Evolutionary conservation across 2,888 invertebrate species (phyloP).

Genomic region (Tolmerus cingulatus): DNA sequence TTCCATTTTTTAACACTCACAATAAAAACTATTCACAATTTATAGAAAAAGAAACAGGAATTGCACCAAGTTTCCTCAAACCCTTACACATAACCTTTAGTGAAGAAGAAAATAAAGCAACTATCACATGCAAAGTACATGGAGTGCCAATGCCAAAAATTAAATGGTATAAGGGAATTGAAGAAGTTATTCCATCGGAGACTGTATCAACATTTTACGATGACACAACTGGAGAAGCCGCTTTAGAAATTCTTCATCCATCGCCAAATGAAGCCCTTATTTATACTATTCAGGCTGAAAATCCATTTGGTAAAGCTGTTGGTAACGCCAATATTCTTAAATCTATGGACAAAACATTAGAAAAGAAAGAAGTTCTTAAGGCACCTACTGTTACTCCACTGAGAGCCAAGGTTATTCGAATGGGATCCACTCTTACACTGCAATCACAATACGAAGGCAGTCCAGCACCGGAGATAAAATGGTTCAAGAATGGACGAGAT

Average conservation of each 20-base stretch:
- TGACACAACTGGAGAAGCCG: conserved; percentile 71
- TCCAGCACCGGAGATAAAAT: conserved; percentile 78
- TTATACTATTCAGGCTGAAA: conserved; percentile 75
- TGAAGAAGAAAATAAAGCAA: conserved; percentile 70
- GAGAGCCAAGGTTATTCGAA: conserved; percentile 75
- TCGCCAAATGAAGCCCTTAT: conserved; percentile 73
- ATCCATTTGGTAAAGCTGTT: conserved; percentile 76
- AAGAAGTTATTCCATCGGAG: conserved; percentile 69
- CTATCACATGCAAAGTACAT: conserved; percentile 72
- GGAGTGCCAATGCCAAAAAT: conserved; percentile 76
- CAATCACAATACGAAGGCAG: conserved; percentile 77
- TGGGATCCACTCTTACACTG: conserved; percentile 73
- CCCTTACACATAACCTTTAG: conserved; percentile 73
- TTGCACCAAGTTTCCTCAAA: conserved; percentile 72
- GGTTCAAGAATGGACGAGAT: conserved; percentile 85
- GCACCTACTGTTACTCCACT: conserved; percentile 83
- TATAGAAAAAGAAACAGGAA: conserved; percentile 75
- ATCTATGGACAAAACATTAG: conserved; percentile 60
- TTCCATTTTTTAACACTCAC: neutral
- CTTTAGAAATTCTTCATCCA: conserved; percentile 71
- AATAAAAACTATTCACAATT: conserved; percentile 1
- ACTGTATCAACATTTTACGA: conserved; percentile 68
- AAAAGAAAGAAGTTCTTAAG: conserved; percentile 62
- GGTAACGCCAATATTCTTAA: conserved; percentile 76
- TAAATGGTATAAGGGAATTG: conserved; percentile 73